Base-by-base conservation (phyloP, 2,888 invertebrate genomes). In the Drosophila atroscutellata region DNA sequence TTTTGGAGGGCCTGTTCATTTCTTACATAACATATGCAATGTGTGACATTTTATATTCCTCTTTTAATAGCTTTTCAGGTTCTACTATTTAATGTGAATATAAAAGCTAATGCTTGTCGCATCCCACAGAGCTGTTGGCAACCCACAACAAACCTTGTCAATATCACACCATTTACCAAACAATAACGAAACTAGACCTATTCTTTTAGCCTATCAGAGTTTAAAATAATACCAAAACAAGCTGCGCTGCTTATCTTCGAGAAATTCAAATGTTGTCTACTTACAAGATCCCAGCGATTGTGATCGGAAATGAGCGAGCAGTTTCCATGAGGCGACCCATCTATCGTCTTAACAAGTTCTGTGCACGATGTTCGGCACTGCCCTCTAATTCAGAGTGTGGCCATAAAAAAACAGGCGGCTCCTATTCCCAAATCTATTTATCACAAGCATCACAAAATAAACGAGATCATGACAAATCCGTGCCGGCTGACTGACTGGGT, bases 381-480 rank as follows among this genome's bases (percentile, higher is more conserved):
- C 52, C 59, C 71, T 64, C 69, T 86, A 86, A 82, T 84, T 84
- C 71, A 69, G 63, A 79, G 51, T 20, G 50, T 58, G 50, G 55
- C 75, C 85, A 72, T 82, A 86, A 80, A 79, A 79, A 26, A 55
- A 30, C 49, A 51, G 63, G 66, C 73, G 58, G 47, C 54, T 72
- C 39, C 67, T 36, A 26, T 54, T 61, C 75, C 49, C 51, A 78
- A 69, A 78, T 61, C 87, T 75, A 84, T 84, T 84, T 84, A 84
- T 87, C 84, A 84, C 66, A 55, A 61, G 57, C 67, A 74, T 61
- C 66, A 68, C 71, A 66, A 72, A 83, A 83, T 83, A 87, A 87
- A 87, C 83, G 74, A 84, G 84, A 87, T 84, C 87, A 72, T 84
- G 87, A 84, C 81, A 87, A 87, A 85, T 87, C 74, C 76, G 75